phyloP scores from a whole-genome alignment of 2,888 invertebrate species.

The Bimastos eiseni region DNA sequence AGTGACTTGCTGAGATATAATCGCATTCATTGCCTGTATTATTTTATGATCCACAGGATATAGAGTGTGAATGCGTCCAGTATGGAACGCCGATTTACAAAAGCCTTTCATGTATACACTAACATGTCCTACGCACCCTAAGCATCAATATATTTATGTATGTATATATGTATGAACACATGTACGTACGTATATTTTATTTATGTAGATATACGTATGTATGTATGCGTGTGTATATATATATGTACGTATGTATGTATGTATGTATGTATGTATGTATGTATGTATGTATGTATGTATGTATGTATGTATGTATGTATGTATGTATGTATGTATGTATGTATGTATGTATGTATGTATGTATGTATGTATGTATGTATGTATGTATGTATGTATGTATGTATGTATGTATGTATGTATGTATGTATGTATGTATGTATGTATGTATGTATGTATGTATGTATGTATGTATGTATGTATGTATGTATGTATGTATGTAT shows the following conservation, averaged over 20 bases:
- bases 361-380: not conserved
- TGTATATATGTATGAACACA: not conserved
- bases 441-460: not conserved
- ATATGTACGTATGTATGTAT: not conserved
- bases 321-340: not conserved
- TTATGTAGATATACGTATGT: not conserved
- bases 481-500: too few relatives aligned
- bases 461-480: not conserved
- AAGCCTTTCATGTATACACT: too few relatives aligned
- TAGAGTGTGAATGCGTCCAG: too few relatives aligned
- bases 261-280: constrained; percentile 19
- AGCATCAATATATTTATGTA: not conserved
- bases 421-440: not conserved
- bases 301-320: not conserved
- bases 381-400: not conserved
- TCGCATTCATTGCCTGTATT: too few relatives aligned
- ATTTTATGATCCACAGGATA: too few relatives aligned
- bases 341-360: not conserved
- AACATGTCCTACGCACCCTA: not conserved
- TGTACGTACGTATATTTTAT: not conserved
- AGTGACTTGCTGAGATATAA: too few relatives aligned
- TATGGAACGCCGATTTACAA: too few relatives aligned
- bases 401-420: not conserved
- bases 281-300: constrained; percentile 6
- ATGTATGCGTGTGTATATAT: not conserved